A percentile compares a stretch with the other conserved stretches of the same genome.
Evolutionary conservation across 2,888 invertebrate species (phyloP).

Genomic region (Tridacna crocea): DNA sequence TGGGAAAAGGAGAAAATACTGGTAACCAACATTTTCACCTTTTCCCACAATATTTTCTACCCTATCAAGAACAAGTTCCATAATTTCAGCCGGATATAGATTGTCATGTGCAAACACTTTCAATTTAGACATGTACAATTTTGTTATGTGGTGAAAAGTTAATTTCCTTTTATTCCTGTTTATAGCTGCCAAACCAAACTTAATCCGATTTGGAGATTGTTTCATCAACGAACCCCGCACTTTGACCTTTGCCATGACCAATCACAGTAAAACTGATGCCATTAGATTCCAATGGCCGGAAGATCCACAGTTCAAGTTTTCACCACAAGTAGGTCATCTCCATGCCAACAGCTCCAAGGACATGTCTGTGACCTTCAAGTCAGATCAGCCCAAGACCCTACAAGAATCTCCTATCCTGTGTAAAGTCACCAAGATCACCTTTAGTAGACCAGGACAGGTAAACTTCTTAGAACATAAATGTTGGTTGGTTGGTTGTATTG

Average conservation of each 20-base stretch:
- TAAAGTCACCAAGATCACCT: slow-evolving; percentile 81
- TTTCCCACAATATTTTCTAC: no score
- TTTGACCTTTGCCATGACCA: slow-evolving; percentile 82
- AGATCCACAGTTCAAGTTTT: slow-evolving; percentile 84
- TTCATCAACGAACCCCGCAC: slow-evolving; percentile 81
- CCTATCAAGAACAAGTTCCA: no score
- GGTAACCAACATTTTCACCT: no score
- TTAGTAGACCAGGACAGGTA: slow-evolving; percentile 80
- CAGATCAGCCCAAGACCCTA: slow-evolving; percentile 83
- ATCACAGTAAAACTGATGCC: slow-evolving; percentile 81
- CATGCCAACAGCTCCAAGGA: slow-evolving; percentile 85
- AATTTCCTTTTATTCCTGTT: no score
- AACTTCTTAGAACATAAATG: not conserved
- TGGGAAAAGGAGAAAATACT: no score
- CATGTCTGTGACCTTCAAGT: slow-evolving; percentile 85
- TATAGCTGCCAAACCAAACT: slow-evolving; percentile 82
- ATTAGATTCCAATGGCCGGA: slow-evolving; percentile 83
- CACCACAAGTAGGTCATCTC: slow-evolving; percentile 85
- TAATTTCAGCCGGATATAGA: no score
- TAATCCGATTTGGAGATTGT: slow-evolving; percentile 83
- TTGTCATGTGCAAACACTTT: no score
- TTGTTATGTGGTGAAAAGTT: no score
- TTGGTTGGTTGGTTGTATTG: no score
- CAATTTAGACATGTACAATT: no score
- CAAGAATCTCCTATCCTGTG: slow-evolving; percentile 77